Conservation (phyloP, 2,888 invertebrate genomes). For the Drosophila macrothrix region DNA sequence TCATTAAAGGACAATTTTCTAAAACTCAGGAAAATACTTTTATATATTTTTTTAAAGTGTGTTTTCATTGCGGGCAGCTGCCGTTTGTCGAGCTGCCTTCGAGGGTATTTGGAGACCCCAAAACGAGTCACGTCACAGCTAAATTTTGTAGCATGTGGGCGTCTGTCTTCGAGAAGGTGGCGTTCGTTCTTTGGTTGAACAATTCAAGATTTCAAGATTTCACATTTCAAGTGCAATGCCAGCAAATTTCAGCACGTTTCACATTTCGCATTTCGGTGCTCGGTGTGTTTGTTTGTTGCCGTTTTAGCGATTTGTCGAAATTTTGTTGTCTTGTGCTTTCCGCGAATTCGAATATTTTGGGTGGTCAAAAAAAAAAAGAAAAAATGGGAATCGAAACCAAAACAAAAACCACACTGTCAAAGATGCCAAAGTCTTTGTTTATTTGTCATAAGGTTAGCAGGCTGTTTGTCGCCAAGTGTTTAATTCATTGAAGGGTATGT, state of each 20-base stretch:
- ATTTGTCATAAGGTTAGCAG: slow-evolving; percentile 15
- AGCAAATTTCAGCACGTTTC: slow-evolving; percentile 75
- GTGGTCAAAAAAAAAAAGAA: slow-evolving; percentile 52
- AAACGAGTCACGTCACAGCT: slow-evolving; percentile 40
- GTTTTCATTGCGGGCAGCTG: slow-evolving; percentile 64
- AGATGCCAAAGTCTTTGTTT: slow-evolving; percentile 22
- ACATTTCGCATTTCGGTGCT: slow-evolving; percentile 46
- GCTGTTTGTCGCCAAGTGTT: not conserved
- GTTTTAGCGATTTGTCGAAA: not conserved
- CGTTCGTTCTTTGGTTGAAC: slow-evolving; percentile 6
- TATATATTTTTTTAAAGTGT: not conserved
- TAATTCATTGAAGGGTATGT: not conserved
- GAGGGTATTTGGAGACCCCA: not conserved
- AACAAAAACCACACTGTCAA: slow-evolving; percentile 25
- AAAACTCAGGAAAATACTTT: not conserved
- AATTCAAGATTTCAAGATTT: slow-evolving; percentile 36
- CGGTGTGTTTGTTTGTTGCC: slow-evolving; percentile 5
- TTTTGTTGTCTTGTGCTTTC: slow-evolving; percentile 72
- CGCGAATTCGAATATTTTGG: slow-evolving; percentile 63
- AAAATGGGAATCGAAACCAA: slow-evolving; percentile 10
- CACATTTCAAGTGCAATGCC: slow-evolving; percentile 53
- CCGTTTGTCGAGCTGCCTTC: slow-evolving; percentile 9
- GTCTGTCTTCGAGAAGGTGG: slow-evolving; percentile 50
- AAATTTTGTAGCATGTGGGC: slow-evolving; percentile 60
- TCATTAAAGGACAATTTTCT: accelerated